A percentile compares a stretch with the other conserved stretches of the same genome.
Evolutionary conservation across 2,888 invertebrate genomes (phyloP).

Genomic region (Nymphalis urticae): DNA sequence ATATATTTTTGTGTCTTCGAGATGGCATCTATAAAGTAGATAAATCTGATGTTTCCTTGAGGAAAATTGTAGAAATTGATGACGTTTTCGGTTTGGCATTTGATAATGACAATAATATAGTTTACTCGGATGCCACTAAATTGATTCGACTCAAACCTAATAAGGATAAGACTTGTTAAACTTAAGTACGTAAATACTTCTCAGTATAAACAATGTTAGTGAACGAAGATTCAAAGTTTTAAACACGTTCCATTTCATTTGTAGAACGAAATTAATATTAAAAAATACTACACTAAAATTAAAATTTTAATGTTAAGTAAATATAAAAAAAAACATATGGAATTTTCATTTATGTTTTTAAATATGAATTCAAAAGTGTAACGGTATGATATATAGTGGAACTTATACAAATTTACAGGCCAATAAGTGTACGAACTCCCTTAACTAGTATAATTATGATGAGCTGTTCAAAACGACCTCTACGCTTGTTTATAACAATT

Average conservation of each 20-base stretch:
- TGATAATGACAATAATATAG: conserved; percentile 62
- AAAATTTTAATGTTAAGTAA: neutral
- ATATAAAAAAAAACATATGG: too few relatives aligned
- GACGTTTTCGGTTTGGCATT: conserved; percentile 66
- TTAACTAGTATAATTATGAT: conserved; percentile 30
- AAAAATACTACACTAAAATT: neutral
- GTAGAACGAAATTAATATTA: neutral
- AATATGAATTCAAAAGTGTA: too few relatives aligned
- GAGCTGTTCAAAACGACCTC: conserved; percentile 48
- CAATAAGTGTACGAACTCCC: conserved; percentile 17
- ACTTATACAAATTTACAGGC: neutral
- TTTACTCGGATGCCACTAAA: conserved; percentile 57
- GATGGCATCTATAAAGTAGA: conserved; percentile 59
- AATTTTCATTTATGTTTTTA: too few relatives aligned
- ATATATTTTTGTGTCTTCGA: conserved; percentile 53
- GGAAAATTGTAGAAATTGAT: conserved; percentile 51
- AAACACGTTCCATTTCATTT: too few relatives aligned
- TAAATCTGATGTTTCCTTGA: conserved; percentile 46
- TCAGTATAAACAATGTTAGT: conserved; percentile 11
- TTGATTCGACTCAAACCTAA: conserved; percentile 45
- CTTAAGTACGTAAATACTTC: conserved; percentile 27
- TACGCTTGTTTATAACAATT: conserved; percentile 55
- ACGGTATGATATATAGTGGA: neutral
- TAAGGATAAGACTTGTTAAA: conserved; percentile 38
- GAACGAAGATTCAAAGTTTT: conserved; percentile 13